Percentiles rank a stretch among this genome's conserved stretches.
Conservation (phyloP, 2,113 vertebrate genomes). For the Mionectes macconnelli region DNA sequence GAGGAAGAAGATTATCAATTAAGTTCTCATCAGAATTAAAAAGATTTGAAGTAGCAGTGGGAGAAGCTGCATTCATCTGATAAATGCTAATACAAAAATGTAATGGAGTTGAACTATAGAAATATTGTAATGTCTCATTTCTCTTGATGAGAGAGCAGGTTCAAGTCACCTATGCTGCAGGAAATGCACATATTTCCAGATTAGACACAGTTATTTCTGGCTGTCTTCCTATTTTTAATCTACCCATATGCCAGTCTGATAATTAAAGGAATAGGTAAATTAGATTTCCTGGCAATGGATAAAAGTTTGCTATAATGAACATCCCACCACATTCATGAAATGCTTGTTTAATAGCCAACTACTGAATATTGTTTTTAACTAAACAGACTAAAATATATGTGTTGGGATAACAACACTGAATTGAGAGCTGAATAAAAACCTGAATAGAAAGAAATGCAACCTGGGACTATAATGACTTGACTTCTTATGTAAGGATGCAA, state of each 20-base stretch:
- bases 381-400: neutral
- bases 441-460: neutral
- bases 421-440: neutral
- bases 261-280: constrained; percentile 53
- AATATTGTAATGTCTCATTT: neutral
- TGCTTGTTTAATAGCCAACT: constrained; percentile 22
- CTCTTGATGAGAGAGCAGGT: neutral
- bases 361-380: neutral
- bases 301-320: constrained; percentile 25
- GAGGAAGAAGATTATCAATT: neutral
- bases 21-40: neutral
- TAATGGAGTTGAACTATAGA: neutral
- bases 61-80: neutral
- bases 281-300: constrained; percentile 37
- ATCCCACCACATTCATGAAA: constrained; percentile 14
- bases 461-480: neutral
- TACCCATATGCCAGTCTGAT: constrained; percentile 19
- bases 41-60: neutral
- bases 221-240: constrained; percentile 33
- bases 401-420: neutral
- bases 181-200: neutral
- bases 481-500: neutral
- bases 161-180: neutral
- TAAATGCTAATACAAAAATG: neutral
- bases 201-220: constrained; percentile 1